Percentiles rank a stretch among this genome's conserved stretches.
Conservation (phyloP, 2,888 invertebrate species). For the Meteorus cinctellus region DNA sequence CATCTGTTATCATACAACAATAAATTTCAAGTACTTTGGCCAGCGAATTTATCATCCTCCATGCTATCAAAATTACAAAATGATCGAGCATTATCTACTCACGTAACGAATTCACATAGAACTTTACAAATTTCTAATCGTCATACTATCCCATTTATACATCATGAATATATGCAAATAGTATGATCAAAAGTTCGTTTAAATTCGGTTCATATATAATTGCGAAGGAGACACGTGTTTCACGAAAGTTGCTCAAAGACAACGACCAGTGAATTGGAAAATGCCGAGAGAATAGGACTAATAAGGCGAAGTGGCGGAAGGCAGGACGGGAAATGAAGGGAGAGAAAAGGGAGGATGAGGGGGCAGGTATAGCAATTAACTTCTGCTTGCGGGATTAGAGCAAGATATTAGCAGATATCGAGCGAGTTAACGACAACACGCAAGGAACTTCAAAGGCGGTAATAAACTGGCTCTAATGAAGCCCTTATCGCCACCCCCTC, state of each 20-base stretch:
- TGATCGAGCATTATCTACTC: background rate
- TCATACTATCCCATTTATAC: too few relatives aligned
- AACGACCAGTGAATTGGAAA: conserved; percentile 54
- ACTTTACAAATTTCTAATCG: conserved; percentile 12
- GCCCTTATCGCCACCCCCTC: conserved; percentile 70
- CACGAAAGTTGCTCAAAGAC: conserved; percentile 44
- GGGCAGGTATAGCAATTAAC: conserved; percentile 69
- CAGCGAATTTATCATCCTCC: background rate
- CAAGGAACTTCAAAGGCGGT: conserved; percentile 74
- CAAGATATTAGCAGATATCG: conserved; percentile 74
- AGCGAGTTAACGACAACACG: conserved; percentile 73
- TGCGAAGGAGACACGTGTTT: conserved; percentile 63
- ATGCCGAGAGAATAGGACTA: conserved; percentile 37
- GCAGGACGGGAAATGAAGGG: conserved; percentile 25
- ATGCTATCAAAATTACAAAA: background rate
- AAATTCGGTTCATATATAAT: conserved; percentile 59
- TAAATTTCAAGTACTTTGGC: background rate
- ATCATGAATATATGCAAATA: conserved; percentile 25
- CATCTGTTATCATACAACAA: background rate
- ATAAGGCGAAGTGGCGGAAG: conserved; percentile 6
- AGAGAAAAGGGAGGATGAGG: conserved; percentile 44
- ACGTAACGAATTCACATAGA: background rate
- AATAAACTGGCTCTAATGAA: conserved; percentile 74
- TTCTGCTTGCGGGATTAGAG: conserved; percentile 73
- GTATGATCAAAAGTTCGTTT: conserved; percentile 52